These are phyloP conservation scores for Drosophila quinaria DNA, from an alignment of 2,888 invertebrate genomes.

Conservation along the genomic window DNA sequence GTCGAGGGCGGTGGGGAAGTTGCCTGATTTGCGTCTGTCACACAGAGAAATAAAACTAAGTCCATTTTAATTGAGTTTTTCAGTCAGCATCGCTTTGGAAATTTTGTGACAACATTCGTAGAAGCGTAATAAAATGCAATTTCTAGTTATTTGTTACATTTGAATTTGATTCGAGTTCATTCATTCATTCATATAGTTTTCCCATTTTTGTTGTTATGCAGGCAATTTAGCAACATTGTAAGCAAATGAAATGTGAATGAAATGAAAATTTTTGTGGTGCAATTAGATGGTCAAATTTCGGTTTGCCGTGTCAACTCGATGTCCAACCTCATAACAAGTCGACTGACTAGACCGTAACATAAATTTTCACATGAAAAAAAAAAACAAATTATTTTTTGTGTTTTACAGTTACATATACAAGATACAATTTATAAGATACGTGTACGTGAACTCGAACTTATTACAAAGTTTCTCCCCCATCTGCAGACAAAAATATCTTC, in stretches of 20 bases:
- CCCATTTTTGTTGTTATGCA: slow-evolving; percentile 36
- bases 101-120: slow-evolving; percentile 47
- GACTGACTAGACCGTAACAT: slow-evolving; percentile 8
- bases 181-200: slow-evolving; percentile 22
- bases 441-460: slow-evolving; percentile 14
- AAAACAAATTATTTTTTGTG: slow-evolving; percentile 9
- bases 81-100: slow-evolving; percentile 23
- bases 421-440: slow-evolving; percentile 13
- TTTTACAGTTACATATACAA: slow-evolving; percentile 16
- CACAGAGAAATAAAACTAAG: slow-evolving; percentile 66
- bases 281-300: slow-evolving; percentile 34
- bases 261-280: slow-evolving; percentile 45
- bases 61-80: slow-evolving; percentile 79
- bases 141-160: slow-evolving; percentile 67
- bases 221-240: slow-evolving; percentile 59
- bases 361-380: slow-evolving; percentile 23
- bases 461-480: slow-evolving; percentile 51
- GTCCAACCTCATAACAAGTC: no score
- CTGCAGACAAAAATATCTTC: slow-evolving; percentile 47
- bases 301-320: slow-evolving; percentile 7
- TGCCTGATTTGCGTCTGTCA: slow-evolving; percentile 66
- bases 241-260: slow-evolving; percentile 59
- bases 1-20: background rate
- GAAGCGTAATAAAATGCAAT: slow-evolving; percentile 60
- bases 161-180: slow-evolving; percentile 62